Evolutionary conservation across 2,797 vertebrate genomes (phyloP).

Genomic region (Champsocephalus gunnari): DNA sequence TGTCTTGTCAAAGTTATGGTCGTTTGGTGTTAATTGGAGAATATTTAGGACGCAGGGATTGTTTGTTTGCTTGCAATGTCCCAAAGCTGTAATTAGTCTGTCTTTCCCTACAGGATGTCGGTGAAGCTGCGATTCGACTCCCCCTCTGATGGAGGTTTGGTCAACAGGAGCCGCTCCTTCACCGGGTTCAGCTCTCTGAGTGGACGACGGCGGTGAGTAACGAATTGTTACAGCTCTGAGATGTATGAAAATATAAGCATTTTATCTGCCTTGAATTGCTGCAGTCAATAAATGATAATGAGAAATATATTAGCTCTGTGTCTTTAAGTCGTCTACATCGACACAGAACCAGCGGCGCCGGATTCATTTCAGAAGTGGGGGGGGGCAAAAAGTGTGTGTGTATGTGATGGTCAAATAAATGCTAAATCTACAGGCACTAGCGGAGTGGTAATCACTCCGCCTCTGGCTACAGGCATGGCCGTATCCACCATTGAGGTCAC

Average conservation of each 20-base stretch:
- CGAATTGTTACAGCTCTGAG: neutral
- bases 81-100: neutral
- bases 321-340: neutral
- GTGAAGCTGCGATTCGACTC: constrained; percentile 93
- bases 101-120: constrained; percentile 85
- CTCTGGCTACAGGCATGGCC: too few relatives aligned
- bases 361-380: too few relatives aligned
- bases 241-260: neutral
- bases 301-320: neutral
- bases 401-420: too few relatives aligned
- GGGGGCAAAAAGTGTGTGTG: too few relatives aligned
- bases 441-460: too few relatives aligned
- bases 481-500: too few relatives aligned
- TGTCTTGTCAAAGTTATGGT: neutral
- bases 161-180: constrained; percentile 94
- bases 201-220: constrained; percentile 85
- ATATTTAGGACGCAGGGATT: too few relatives aligned
- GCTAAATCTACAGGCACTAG: too few relatives aligned
- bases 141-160: constrained; percentile 82
- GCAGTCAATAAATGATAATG: neutral
- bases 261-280: neutral
- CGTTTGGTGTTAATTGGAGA: neutral
- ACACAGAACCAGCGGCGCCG: too few relatives aligned
- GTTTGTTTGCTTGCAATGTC: too few relatives aligned
- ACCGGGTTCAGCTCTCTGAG: constrained; percentile 90